phyloP scores from a whole-genome alignment of 2,888 invertebrate genomes.

The Cantharis lateralis region DNA sequence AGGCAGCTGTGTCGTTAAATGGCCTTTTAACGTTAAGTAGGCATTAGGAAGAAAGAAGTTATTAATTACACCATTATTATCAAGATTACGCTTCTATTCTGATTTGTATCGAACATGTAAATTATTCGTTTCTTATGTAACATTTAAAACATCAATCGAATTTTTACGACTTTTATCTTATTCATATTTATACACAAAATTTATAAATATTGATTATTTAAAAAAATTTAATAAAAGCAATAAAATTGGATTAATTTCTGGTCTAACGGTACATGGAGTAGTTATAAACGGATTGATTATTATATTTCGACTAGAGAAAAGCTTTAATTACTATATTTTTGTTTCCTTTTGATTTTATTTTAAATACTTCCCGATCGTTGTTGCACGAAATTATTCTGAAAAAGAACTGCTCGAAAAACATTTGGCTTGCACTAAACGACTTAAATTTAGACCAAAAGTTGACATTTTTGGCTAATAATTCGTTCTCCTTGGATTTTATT shows the following conservation, averaged over 20 bases:
- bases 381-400: too few species aligned
- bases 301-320: too few species aligned
- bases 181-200: neutral
- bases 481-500: neutral
- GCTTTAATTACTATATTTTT: too few species aligned
- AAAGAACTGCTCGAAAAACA: too few species aligned
- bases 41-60: neutral
- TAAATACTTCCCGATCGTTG: too few species aligned
- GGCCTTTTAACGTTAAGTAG: neutral
- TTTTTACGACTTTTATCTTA: neutral
- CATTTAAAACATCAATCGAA: neutral
- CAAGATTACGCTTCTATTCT: neutral
- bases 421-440: too few species aligned
- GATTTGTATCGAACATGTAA: neutral
- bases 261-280: neutral
- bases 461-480: too few species aligned
- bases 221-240: neutral
- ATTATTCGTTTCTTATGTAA: neutral
- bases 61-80: neutral
- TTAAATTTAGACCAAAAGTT: too few species aligned
- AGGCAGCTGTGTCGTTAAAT: neutral
- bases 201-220: neutral
- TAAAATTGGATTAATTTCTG: neutral
- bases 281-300: too few species aligned
- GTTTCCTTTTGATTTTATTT: too few species aligned